Evolutionary conservation across 2,888 invertebrate genomes (phyloP).

Genomic region (Hypercompe scribonia): DNA sequence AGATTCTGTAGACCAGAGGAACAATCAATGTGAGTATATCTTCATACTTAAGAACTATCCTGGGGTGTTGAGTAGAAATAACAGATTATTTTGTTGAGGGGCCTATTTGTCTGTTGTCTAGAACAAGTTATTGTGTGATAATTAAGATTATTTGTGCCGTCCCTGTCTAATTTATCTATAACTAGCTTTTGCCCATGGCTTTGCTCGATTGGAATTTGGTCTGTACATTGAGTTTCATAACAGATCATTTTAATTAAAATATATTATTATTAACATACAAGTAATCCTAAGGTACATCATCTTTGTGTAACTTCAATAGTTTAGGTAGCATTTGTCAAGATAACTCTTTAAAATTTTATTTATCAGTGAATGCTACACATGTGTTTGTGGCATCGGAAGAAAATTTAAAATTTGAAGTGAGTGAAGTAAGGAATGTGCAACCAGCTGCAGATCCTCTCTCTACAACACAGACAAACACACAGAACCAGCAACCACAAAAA

Average conservation of each 20-base stretch:
- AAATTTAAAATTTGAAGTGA: constrained; percentile 87
- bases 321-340: no score
- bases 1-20: constrained; percentile 83
- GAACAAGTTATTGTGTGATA: not conserved
- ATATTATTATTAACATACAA: no score
- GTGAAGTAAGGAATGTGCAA: constrained; percentile 74
- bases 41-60: not conserved
- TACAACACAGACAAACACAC: constrained; percentile 65
- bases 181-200: no score
- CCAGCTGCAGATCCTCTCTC: constrained; percentile 68
- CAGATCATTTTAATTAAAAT: no score
- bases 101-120: not conserved
- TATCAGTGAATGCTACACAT: constrained; percentile 81
- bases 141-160: no score
- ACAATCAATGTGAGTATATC: constrained; percentile 73
- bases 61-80: not conserved
- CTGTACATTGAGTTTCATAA: no score
- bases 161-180: no score
- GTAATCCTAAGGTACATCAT: no score
- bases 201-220: no score
- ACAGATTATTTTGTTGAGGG: not conserved
- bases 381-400: constrained; percentile 90
- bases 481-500: constrained; percentile 69
- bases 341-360: constrained; percentile 3
- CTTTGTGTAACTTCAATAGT: no score